Percentiles rank a stretch among this genome's conserved stretches.
phyloP scores from a whole-genome alignment of 2,888 invertebrate species.

The Gonocerus acuteangulatus region DNA sequence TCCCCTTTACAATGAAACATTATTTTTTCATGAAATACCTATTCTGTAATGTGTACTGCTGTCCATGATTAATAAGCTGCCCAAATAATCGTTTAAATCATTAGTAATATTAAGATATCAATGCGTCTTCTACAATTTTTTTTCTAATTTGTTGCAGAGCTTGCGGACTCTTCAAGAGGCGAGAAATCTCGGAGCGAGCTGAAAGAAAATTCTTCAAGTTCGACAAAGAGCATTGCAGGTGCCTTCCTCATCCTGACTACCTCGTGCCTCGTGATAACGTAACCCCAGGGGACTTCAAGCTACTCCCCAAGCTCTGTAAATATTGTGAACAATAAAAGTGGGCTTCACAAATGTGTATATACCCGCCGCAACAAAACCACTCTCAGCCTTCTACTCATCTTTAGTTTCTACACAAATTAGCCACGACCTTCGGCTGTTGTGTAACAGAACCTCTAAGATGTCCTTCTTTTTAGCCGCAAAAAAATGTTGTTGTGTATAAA shows the following conservation, averaged over 20 bases:
- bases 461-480: too few species aligned
- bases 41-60: too few species aligned
- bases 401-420: too few species aligned
- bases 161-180: conserved; percentile 33
- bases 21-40: too few species aligned
- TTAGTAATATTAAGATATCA: too few species aligned
- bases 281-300: not conserved
- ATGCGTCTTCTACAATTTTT: too few species aligned
- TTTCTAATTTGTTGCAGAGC: conserved; percentile 30
- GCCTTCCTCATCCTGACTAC: not conserved
- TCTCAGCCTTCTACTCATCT: not conserved
- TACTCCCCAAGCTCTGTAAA: not conserved
- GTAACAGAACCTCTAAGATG: too few species aligned
- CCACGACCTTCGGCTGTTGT: too few species aligned
- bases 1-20: too few species aligned
- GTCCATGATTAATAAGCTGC: too few species aligned
- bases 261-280: not conserved
- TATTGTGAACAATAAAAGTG: conserved; percentile 14
- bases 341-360: conserved; percentile 16
- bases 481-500: too few species aligned
- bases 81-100: too few species aligned
- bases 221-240: not conserved
- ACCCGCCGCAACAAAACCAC: not conserved
- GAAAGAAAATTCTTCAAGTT: conserved; percentile 23
- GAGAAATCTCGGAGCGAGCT: conserved; percentile 33